Base-by-base conservation (phyloP, 2,113 vertebrate genomes). In the Coracopsis vasa region DNA sequence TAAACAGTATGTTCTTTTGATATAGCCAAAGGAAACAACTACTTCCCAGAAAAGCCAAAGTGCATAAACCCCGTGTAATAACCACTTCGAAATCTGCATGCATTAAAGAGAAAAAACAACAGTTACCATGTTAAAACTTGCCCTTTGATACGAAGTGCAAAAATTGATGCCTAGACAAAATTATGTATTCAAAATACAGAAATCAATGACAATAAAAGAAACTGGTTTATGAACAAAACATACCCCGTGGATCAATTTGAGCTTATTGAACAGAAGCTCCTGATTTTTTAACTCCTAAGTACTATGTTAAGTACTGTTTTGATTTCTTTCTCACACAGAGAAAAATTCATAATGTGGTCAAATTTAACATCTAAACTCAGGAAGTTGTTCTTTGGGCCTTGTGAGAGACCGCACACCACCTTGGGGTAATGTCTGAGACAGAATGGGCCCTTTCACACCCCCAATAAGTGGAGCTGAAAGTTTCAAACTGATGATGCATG, bases 401-500 rank as follows among this genome's bases (percentile, higher is more conserved):
- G 13, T 73, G 84, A 33, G 44, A 39, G 10, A 10, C 47, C 31
- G 14, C 27, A 64, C 17, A 64, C 33, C 21, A 10, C 15, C 27
- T 37, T 24, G 23, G 28, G 35, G 33, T 50, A 19, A 13, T 41
- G 37, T 5, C 41, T 2, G 6, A 48, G 33, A 7, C 0, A 27
- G 37, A 11, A 31, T 18, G 7, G 50, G 8, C 24, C 35, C 11
- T 3, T 47, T 45, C 10, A 9, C 33, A 58, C 5, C 3, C 27
- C 3, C 5, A 2, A 1, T 8, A 41, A 42, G 9, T 16, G 5
- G 48, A 64, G 10, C 2, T 45, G 23, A 56, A 72, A 31, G 9
- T 70, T 82, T 65, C 47, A 65, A 25, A 51, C 14, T 73, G 48
- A 10, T 58, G 16, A 73, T 80, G 16, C 14, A 29, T n/a, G 27